Conservation (phyloP, 2,113 vertebrate species). For the Haemorhous mexicanus region DNA sequence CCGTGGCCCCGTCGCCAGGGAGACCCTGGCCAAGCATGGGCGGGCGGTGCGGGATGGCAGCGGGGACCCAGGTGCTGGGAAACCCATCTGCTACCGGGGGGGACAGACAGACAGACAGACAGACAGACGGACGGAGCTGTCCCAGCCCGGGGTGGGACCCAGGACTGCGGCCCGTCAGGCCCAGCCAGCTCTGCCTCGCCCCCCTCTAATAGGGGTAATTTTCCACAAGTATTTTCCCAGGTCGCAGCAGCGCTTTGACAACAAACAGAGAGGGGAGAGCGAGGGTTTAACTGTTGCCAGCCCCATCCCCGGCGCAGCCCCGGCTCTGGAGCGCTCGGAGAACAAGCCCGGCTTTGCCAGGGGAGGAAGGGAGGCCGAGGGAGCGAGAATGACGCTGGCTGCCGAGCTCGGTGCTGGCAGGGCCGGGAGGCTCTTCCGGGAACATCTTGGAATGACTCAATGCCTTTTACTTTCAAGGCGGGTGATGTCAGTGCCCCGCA, state of each 20-base stretch:
- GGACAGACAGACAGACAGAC: neutral
- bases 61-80: slow-evolving; percentile 75
- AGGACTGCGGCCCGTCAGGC: neutral
- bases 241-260: neutral
- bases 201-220: neutral
- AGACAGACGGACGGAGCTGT: neutral
- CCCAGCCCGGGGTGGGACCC: rapidly evolving
- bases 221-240: slow-evolving; percentile 8
- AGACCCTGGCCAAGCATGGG: slow-evolving; percentile 71
- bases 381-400: neutral
- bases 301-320: neutral
- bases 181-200: neutral
- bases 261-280: neutral
- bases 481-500: neutral
- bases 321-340: neutral
- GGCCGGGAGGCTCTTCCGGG: slow-evolving; percentile 2
- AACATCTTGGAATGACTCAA: slow-evolving; percentile 32
- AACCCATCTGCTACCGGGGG: slow-evolving; percentile 46
- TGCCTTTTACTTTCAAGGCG: slow-evolving; percentile 21
- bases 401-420: neutral
- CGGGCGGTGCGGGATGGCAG: slow-evolving; percentile 16
- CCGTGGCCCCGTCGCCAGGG: slow-evolving; percentile 81
- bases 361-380: neutral
- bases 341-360: neutral
- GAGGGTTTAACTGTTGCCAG: neutral